These are phyloP conservation scores for Acromyrmex echinatior DNA, from an alignment of 1,140 invertebrate species.

Conservation along the genomic window DNA sequence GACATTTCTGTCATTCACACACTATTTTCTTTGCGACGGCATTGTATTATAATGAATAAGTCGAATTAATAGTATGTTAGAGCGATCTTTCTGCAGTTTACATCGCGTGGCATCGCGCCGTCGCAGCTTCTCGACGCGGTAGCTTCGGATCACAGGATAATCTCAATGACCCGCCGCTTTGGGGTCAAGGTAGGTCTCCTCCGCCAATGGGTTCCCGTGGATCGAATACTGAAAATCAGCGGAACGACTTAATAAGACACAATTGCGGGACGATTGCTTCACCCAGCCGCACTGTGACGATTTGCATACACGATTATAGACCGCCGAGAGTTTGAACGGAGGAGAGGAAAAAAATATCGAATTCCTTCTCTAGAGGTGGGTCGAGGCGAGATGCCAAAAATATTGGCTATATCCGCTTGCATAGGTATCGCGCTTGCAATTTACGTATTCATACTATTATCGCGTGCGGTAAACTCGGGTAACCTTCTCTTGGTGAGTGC, in stretches of 20 bases:
- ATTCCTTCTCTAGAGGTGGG: constrained; percentile 61
- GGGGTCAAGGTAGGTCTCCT: constrained; percentile 83
- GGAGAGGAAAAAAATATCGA: constrained; percentile 66
- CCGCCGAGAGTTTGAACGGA: constrained; percentile 68
- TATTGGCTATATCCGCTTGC: constrained; percentile 72
- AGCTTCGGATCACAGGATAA: constrained; percentile 64
- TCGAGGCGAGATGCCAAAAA: constrained; percentile 81
- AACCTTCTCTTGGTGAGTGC: constrained; percentile 20
- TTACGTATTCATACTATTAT: constrained; percentile 65
- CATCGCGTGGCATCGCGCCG: constrained; percentile 18
- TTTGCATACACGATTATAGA: constrained; percentile 87
- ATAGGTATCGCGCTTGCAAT: constrained; percentile 57
- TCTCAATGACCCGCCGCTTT: constrained; percentile 72
- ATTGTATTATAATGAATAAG: neutral
- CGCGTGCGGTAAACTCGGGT: constrained; percentile 15
- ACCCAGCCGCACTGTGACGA: constrained; percentile 81
- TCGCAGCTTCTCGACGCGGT: constrained; percentile 22
- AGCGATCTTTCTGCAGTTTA: neutral
- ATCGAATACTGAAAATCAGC: constrained; percentile 83
- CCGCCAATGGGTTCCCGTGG: constrained; percentile 81
- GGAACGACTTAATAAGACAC: constrained; percentile 86
- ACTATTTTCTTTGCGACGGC: neutral
- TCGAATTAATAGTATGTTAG: constrained; percentile 14
- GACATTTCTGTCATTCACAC: neutral
- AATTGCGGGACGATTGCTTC: constrained; percentile 85